Conservation (phyloP, 1,140 invertebrate genomes). For the Psix sp. region DNA sequence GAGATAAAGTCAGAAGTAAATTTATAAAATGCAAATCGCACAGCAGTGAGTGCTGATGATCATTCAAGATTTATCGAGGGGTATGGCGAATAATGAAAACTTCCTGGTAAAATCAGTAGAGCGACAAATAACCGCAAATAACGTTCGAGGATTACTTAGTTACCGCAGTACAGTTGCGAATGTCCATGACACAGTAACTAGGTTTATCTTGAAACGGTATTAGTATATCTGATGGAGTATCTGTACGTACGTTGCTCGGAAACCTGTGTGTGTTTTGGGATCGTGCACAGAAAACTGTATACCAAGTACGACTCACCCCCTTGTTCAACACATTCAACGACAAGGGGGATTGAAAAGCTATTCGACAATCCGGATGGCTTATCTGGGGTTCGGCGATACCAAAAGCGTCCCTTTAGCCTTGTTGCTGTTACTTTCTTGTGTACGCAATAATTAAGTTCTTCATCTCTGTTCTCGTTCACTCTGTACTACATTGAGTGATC, state of each 20-base stretch:
- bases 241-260: too few species aligned
- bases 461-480: constrained; percentile 30
- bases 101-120: constrained; percentile 57
- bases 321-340: constrained; percentile 72
- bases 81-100: constrained; percentile 64
- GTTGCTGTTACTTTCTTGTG: constrained; percentile 42
- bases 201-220: constrained; percentile 62
- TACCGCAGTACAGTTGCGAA: constrained; percentile 72
- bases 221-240: constrained; percentile 23
- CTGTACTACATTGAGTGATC: constrained; percentile 18
- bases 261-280: constrained; percentile 54
- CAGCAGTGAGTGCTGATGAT: constrained; percentile 3
- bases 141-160: constrained; percentile 75
- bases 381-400: constrained; percentile 61
- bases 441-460: constrained; percentile 56
- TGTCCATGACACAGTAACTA: constrained; percentile 63
- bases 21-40: not conserved
- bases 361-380: constrained; percentile 74
- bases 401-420: constrained; percentile 53
- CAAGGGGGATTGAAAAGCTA: constrained; percentile 75
- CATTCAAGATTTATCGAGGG: constrained; percentile 47
- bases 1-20: too few species aligned
- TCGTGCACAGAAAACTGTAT: constrained; percentile 57
- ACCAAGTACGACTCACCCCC: constrained; percentile 63
- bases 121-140: constrained; percentile 76